Percentiles rank a stretch among this genome's conserved stretches.
Evolutionary conservation across 64 coral and sea anemone genomes (phyloP).

Genomic region (Cladopsammia gracilis): DNA sequence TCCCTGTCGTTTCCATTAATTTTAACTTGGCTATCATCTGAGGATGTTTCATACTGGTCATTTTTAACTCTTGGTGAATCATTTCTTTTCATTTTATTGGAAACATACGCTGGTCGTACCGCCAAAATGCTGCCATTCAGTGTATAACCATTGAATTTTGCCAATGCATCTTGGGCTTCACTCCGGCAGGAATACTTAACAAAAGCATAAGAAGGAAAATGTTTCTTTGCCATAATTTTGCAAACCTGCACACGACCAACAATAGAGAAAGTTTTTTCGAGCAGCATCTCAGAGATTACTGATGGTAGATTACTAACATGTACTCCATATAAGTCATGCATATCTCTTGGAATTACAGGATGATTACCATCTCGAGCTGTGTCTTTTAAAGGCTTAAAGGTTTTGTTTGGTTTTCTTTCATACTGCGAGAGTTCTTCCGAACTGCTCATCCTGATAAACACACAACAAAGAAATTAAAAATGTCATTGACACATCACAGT

Average conservation of each 20-base stretch:
- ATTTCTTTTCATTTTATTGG: not conserved
- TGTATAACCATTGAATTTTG: conserved; percentile 1
- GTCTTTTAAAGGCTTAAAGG: not conserved
- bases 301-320: conserved; percentile 66
- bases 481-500: not conserved
- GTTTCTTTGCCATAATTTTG: conserved; percentile 30
- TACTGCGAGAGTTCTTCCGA: conserved; percentile 34
- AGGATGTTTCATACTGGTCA: not conserved
- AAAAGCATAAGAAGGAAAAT: conserved; percentile 21
- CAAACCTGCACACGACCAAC: conserved; percentile 32
- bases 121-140: conserved; percentile 10
- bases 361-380: not conserved
- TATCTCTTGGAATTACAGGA: conserved; percentile 44
- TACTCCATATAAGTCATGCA: conserved; percentile 41
- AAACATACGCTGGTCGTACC: conserved; percentile 39
- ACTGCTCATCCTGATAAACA: conserved; percentile 39
- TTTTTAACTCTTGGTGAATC: not conserved
- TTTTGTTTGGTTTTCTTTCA: not conserved
- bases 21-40: not conserved
- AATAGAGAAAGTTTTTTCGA: conserved; percentile 7
- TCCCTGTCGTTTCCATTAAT: not conserved
- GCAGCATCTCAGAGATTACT: conserved; percentile 6
- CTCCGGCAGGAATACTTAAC: conserved; percentile 14
- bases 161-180: conserved; percentile 48
- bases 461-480: not conserved